Evolutionary conservation across 2,113 vertebrate genomes (phyloP).

Genomic region (Misgurnus anguillicaudatus): DNA sequence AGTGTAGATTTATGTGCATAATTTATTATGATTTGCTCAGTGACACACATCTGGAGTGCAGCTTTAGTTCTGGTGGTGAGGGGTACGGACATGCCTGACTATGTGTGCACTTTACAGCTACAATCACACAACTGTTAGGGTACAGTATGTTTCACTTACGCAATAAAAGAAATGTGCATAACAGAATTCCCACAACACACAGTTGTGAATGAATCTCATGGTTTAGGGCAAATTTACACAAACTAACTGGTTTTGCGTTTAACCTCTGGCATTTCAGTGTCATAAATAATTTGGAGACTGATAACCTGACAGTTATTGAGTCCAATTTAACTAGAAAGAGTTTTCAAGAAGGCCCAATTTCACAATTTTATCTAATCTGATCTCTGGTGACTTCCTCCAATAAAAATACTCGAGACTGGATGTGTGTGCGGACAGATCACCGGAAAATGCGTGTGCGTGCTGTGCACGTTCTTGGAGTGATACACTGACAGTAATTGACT

Average conservation of each 20-base stretch:
- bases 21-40: slow-evolving; percentile 45
- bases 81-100: slow-evolving; percentile 11
- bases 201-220: neutral
- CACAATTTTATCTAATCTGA: slow-evolving; percentile 32
- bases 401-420: slow-evolving; percentile 16
- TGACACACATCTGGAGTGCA: slow-evolving; percentile 55
- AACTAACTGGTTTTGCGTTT: neutral
- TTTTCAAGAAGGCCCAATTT: neutral
- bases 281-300: slow-evolving; percentile 32
- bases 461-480: neutral
- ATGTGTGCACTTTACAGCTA: neutral
- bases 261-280: slow-evolving; percentile 5
- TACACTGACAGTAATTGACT: neutral
- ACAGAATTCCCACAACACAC: neutral
- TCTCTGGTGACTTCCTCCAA: slow-evolving; percentile 28
- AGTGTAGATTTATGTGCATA: slow-evolving; percentile 32
- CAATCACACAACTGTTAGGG: neutral
- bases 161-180: neutral
- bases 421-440: neutral
- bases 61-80: slow-evolving; percentile 24
- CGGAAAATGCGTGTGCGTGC: neutral
- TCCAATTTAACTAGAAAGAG: neutral
- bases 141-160: neutral
- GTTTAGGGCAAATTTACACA: neutral
- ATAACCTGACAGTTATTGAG: neutral